phyloP scores from a whole-genome alignment of 2,113 vertebrate genomes.

The Jaculus jaculus region DNA sequence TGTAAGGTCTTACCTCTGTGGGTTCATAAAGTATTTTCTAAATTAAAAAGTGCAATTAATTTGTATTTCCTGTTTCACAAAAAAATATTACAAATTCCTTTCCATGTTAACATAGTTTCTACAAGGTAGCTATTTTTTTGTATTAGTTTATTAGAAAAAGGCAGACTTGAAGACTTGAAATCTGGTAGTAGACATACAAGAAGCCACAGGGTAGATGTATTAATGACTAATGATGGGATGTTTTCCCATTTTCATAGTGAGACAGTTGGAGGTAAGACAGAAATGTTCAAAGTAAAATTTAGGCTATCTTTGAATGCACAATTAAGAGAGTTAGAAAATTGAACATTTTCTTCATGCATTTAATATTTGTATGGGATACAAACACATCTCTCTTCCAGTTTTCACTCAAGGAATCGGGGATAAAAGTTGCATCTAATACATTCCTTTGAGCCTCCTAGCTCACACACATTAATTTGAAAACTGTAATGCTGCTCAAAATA shows the following conservation, averaged over 20 bases:
- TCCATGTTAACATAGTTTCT: background rate
- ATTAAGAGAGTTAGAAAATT: background rate
- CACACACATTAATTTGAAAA: background rate
- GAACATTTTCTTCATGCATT: background rate
- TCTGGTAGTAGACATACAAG: background rate
- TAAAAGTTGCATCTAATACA: background rate
- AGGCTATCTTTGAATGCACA: background rate
- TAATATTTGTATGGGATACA: background rate
- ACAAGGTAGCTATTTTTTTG: background rate
- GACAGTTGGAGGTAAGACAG: background rate
- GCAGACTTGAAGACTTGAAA: background rate
- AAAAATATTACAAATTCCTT: background rate
- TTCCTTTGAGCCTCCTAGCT: background rate
- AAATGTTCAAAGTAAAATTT: background rate
- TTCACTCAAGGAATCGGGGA: background rate
- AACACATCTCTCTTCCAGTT: background rate
- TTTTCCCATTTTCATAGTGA: background rate
- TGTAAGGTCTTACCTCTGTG: too few species aligned
- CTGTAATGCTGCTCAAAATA: constrained; percentile 17
- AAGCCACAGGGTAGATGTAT: background rate
- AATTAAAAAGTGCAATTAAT: background rate
- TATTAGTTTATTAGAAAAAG: background rate
- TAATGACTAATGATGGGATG: background rate
- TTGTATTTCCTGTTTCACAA: background rate
- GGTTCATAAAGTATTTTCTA: too few species aligned